Base-by-base conservation (phyloP, 2,797 vertebrate genomes). In the Epinephelus awoara region DNA sequence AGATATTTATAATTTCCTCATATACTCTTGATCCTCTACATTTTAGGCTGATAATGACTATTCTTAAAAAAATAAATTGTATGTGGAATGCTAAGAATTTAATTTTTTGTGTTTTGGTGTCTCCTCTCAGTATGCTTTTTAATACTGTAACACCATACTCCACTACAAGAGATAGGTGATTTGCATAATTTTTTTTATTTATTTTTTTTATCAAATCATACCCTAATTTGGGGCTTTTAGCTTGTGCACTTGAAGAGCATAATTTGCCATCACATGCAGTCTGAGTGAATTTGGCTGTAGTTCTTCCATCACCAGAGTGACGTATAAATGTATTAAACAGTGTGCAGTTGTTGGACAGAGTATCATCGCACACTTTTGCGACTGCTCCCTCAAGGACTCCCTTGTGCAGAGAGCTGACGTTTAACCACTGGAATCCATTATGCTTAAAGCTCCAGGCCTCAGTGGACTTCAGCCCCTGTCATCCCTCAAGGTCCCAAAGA, bases 211-310 rank as follows among this genome's bases (percentile, higher is more conserved):
- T 80, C 57, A 82, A 79, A 80, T 83, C 34, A 38, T 66, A 50
- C 67, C 58, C 61, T 85, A 70, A 87, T 83, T 80, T 74, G 7
- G 29, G 63, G 86, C 84, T 91, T 89, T 91, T 89, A 91, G 72
- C 63, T 80, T 61, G 38, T 83, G 51, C 46, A 89, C 77, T 68
- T 85, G 67, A 77, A 85, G 74, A 84, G 79, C 15, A 68, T 90
- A 86, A 88, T 88, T 83, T 86, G n/a, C 70, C 46, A 72, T 78
- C 55, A 65, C 51, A 50, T 70, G 72, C 69, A 64, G 58, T 56
- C 55, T 68, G 38, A 82, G 58, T 68, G 52, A 75, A 75, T 82
- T 76, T 89, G 85, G 82, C 82, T 67, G 34, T 40, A 64, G 50
- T 71, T 67, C 51, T 49, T 67, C 59, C 72, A 55, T 78, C 18